A percentile compares a stretch with the other conserved stretches of the same genome.
Evolutionary conservation across 2,113 vertebrate species (phyloP).

Genomic region (Athene cunicularia): DNA sequence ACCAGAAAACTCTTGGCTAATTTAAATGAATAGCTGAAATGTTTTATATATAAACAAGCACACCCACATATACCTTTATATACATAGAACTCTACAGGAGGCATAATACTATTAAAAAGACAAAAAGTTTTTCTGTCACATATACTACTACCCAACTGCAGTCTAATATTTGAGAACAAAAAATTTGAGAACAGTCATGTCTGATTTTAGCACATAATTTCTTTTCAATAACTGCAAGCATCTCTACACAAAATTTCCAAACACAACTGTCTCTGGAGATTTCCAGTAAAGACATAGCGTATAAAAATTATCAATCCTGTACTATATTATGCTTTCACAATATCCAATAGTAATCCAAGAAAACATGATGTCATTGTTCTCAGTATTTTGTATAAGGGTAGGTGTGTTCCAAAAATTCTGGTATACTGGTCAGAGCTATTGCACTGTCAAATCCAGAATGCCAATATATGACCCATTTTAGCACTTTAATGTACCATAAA

Average conservation of each 20-base stretch:
- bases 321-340: neutral
- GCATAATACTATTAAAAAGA: neutral
- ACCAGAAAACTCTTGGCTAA: neutral
- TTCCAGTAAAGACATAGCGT: neutral
- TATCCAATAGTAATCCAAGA: neutral
- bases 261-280: neutral
- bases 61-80: neutral
- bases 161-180: neutral
- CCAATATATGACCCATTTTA: neutral
- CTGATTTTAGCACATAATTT: neutral
- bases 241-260: neutral
- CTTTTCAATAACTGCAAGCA: neutral
- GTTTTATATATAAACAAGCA: neutral
- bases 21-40: neutral
- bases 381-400: neutral
- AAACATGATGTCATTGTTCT: neutral
- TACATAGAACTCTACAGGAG: neutral
- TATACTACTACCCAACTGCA: neutral
- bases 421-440: neutral
- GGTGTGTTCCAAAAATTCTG: neutral
- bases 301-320: neutral
- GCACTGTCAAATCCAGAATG: neutral
- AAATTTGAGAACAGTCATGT: neutral
- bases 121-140: neutral
- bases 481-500: neutral